Conservation (phyloP, 2,113 vertebrate species). For the Eulemur macaco region DNA sequence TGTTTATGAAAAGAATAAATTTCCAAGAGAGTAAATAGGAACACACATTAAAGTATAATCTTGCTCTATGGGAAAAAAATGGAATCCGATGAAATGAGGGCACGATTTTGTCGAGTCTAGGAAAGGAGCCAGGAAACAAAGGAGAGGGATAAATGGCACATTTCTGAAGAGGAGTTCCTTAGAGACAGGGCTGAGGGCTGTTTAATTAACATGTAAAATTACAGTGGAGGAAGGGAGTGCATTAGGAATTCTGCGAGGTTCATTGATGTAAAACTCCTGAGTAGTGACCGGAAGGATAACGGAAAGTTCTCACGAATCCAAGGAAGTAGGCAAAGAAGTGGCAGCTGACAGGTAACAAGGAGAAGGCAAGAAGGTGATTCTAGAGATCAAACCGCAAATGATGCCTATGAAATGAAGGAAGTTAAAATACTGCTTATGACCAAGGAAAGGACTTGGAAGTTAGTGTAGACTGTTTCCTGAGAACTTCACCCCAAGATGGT, state of each 20-base stretch:
- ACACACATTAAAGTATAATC: not conserved
- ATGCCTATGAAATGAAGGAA: not conserved
- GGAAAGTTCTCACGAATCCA: not conserved
- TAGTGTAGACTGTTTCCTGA: not conserved
- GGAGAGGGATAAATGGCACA: not conserved
- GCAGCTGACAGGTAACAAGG: not conserved
- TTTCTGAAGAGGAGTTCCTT: conserved; percentile 55
- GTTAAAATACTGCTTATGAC: not conserved
- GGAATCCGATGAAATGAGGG: conserved; percentile 6
- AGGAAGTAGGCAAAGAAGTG: not conserved
- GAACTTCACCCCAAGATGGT: not conserved
- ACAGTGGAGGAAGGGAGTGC: not conserved
- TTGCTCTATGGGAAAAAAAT: conserved; percentile 3
- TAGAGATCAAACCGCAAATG: not conserved
- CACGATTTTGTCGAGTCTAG: conserved; percentile 28
- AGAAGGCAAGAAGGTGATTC: not conserved
- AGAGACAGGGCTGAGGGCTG: conserved; percentile 29
- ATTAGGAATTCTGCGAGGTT: not conserved
- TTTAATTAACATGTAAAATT: conserved; percentile 57
- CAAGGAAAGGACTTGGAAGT: not conserved
- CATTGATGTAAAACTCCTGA: not conserved
- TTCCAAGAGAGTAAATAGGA: conserved; percentile 2
- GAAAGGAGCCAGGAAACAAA: conserved; percentile 58
- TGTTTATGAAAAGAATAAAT: not conserved
- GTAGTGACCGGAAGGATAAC: not conserved